phyloP scores from a whole-genome alignment of 2,113 vertebrate genomes.

The Pedetes capensis region DNA sequence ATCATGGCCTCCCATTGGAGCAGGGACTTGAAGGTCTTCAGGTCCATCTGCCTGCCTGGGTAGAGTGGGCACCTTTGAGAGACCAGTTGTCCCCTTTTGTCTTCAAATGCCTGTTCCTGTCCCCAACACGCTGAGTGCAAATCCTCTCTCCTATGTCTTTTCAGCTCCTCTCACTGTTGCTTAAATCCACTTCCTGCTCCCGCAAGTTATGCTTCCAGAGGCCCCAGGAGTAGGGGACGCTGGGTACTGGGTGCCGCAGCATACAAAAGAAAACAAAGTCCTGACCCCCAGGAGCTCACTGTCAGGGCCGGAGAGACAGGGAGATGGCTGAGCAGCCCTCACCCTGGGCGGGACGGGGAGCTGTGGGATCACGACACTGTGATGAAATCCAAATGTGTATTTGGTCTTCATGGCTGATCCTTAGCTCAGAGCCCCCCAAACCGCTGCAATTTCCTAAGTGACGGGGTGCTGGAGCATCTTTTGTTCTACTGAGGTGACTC shows the following conservation, averaged over 20 bases:
- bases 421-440: not conserved
- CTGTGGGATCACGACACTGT: not conserved
- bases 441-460: not conserved
- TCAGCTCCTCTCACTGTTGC: not conserved
- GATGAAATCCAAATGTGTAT: not conserved
- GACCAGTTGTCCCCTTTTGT: not conserved
- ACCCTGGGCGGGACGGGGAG: not conserved
- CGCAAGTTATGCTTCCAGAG: not conserved
- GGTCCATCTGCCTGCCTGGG: not conserved
- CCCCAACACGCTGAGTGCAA: not conserved
- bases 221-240: not conserved
- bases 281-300: not conserved
- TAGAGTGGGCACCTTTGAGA: not conserved
- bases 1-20: not conserved
- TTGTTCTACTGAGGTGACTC: not conserved
- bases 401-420: not conserved
- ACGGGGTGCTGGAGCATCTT: not conserved
- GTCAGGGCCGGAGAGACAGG: not conserved
- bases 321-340: fast-evolving
- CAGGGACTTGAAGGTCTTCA: not conserved
- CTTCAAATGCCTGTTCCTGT: not conserved
- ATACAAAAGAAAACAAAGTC: not conserved
- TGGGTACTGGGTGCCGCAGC: not conserved
- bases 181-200: not conserved
- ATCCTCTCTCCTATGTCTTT: not conserved